phyloP scores from a whole-genome alignment of 2,113 vertebrate species.

The Sarotherodon lohbergeri region DNA sequence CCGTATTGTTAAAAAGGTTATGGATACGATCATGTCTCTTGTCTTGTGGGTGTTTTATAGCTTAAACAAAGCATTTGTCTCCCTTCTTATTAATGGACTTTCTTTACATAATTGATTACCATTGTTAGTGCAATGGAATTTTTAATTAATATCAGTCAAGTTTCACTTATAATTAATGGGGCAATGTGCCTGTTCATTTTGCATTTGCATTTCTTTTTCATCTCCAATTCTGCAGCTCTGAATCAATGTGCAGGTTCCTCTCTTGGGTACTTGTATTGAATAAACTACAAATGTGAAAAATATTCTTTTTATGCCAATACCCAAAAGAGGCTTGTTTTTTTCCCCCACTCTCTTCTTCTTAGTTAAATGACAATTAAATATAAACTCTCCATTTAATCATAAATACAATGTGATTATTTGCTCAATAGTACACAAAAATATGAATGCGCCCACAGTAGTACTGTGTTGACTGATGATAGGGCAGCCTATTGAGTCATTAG shows the following conservation, averaged over 20 bases:
- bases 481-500: not conserved
- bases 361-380: not conserved
- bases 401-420: not conserved
- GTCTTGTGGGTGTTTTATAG: not conserved
- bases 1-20: not conserved
- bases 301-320: not conserved
- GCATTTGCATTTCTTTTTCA: constrained; percentile 40
- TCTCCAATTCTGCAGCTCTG: constrained; percentile 30
- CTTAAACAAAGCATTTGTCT: constrained; percentile 35
- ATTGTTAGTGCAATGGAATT: constrained; percentile 69
- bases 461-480: not conserved
- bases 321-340: not conserved
- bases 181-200: constrained; percentile 16
- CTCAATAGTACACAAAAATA: not conserved
- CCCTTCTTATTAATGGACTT: constrained; percentile 35
- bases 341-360: not conserved
- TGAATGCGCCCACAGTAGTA: not conserved
- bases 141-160: constrained; percentile 69
- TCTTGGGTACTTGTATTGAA: constrained; percentile 4
- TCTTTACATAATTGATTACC: constrained; percentile 61
- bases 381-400: not conserved
- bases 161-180: constrained; percentile 51
- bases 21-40: not conserved
- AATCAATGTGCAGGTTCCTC: constrained; percentile 33
- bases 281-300: constrained; percentile 1